Percentiles rank a stretch among this genome's conserved stretches.
Evolutionary conservation across 1,140 invertebrate species (phyloP).

Genomic region (Rhysida immarginata): DNA sequence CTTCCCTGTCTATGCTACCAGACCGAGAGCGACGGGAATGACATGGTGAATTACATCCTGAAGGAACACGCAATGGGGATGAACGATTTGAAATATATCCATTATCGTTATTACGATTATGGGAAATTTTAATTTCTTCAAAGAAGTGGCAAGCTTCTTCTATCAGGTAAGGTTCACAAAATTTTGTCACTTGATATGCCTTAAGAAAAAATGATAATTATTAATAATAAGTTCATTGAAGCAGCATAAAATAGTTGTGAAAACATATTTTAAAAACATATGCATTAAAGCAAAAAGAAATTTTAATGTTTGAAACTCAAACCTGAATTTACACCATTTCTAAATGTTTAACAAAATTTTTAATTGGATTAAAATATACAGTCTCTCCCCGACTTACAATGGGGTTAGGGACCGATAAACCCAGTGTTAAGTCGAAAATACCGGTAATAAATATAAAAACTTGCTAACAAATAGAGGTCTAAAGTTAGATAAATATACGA

Average conservation of each 20-base stretch:
- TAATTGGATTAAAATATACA: too few relatives aligned
- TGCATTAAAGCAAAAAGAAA: neutral
- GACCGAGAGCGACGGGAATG: neutral
- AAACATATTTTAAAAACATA: neutral
- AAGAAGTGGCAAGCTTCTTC: conserved; percentile 68
- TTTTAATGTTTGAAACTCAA: neutral
- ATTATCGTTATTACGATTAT: neutral
- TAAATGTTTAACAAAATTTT: neutral
- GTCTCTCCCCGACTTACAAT: too few relatives aligned
- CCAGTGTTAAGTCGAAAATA: too few relatives aligned
- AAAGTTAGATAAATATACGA: too few relatives aligned
- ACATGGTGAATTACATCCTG: neutral
- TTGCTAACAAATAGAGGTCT: too few relatives aligned
- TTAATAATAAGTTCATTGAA: neutral
- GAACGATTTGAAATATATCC: neutral
- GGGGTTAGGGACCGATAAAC: too few relatives aligned
- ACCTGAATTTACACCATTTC: neutral
- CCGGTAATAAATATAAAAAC: too few relatives aligned
- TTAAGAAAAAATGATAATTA: conserved; percentile 19
- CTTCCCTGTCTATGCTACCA: neutral
- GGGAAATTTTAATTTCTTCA: conserved; percentile 36
- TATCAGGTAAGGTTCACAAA: conserved; percentile 67
- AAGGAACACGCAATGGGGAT: neutral
- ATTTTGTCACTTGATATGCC: conserved; percentile 55
- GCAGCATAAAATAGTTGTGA: neutral